These are phyloP conservation scores for Heliocidaris erythrogramma DNA, from an alignment of 35 echinoderm and acorn worm genomes.

Conservation along the genomic window DNA sequence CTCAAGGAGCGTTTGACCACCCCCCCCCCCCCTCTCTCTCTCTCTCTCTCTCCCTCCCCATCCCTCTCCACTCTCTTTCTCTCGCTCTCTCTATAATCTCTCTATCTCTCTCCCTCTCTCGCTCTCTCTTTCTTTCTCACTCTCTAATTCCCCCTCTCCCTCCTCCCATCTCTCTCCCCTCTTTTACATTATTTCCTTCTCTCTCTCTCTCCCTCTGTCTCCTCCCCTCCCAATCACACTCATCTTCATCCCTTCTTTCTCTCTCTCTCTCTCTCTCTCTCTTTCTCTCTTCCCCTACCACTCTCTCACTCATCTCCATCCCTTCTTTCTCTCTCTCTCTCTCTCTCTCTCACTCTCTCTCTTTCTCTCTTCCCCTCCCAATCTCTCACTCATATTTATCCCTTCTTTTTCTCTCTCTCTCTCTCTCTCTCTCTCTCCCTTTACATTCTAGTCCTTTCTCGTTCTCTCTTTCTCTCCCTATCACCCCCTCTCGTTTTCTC, in stretches of 20 bases:
- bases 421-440: background rate
- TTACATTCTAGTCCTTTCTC: background rate
- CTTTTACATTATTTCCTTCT: no score
- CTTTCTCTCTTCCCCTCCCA: no score
- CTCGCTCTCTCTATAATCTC: background rate
- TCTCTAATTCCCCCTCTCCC: background rate
- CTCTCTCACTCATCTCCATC: no score
- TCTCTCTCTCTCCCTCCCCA: background rate
- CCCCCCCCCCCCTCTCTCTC: background rate
- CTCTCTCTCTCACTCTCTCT: no score
- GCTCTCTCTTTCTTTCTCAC: background rate
- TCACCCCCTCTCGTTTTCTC: background rate
- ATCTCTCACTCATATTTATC: no score
- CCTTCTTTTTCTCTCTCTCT: no score
- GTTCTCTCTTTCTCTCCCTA: background rate
- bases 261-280: no score
- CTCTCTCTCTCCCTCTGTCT: no score
- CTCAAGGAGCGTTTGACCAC: background rate
- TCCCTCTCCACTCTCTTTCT: background rate
- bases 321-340: no score
- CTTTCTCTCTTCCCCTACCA: no score
- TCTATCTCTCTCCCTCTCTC: background rate
- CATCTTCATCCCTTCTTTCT: no score
- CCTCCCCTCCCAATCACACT: no score
- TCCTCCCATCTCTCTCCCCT: background rate